A percentile compares a stretch with the other conserved stretches of the same genome.
These are phyloP conservation scores for Buceros bicornis DNA, from an alignment of 2,797 vertebrate genomes.

Conservation along the genomic window DNA sequence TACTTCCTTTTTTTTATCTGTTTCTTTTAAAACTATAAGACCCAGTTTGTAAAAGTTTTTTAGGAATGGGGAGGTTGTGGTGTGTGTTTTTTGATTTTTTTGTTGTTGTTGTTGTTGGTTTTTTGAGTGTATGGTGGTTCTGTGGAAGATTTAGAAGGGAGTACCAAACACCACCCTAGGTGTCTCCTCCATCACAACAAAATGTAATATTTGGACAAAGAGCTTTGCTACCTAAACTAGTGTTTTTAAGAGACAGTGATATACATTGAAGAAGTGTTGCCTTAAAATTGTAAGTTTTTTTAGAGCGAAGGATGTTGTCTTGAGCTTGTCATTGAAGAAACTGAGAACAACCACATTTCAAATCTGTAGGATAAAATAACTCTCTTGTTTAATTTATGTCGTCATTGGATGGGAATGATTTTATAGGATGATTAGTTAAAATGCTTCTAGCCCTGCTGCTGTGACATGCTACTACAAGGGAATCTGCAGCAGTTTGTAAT, in stretches of 20 bases:
- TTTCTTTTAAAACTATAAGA: not conserved
- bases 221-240: not conserved
- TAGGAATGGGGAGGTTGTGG: rapidly evolving
- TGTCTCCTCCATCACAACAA: not conserved
- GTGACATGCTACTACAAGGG: not conserved
- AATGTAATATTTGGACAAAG: not conserved
- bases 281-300: not conserved
- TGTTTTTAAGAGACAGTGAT: not conserved
- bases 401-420: not conserved
- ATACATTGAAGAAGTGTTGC: not conserved
- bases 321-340: not conserved
- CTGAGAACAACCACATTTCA: not conserved
- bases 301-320: not conserved
- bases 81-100: not conserved
- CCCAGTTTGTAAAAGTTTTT: not conserved
- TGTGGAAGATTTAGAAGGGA: not conserved
- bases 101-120: not conserved
- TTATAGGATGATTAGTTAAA: not conserved
- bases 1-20: not conserved
- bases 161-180: not conserved
- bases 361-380: not conserved
- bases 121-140: not conserved
- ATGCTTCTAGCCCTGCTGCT: not conserved
- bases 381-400: not conserved
- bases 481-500: not conserved